Percentiles rank a stretch among this genome's conserved stretches.
Conservation (phyloP, 1,140 invertebrate genomes). For the Harpegnathos saltator region DNA sequence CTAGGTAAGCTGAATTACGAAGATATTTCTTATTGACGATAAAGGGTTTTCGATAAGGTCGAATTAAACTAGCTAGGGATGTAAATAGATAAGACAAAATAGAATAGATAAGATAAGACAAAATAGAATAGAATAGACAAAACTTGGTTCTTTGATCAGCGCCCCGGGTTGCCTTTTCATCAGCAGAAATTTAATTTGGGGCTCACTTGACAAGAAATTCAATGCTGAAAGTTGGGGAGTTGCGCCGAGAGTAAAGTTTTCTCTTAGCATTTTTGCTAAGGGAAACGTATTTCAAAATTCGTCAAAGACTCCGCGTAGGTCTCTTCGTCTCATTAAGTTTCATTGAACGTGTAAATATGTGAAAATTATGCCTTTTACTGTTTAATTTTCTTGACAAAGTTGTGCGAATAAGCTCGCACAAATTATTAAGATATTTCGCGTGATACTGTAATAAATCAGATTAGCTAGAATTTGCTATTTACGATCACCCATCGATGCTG, state of each 20-base stretch:
- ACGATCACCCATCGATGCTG: neutral
- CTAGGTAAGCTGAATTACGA: neutral
- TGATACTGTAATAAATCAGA: neutral
- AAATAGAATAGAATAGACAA: too few relatives aligned
- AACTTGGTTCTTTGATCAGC: constrained; percentile 1
- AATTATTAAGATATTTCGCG: neutral
- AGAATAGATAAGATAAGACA: too few relatives aligned
- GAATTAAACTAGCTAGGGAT: constrained; percentile 1
- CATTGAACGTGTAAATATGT: neutral
- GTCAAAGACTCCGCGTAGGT: neutral
- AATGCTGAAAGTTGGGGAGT: constrained; percentile 5
- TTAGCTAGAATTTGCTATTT: neutral
- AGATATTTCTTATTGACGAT: constrained; percentile 7
- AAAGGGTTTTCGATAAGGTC: neutral
- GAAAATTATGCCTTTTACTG: neutral
- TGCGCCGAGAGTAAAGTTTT: neutral
- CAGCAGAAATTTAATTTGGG: constrained; percentile 21
- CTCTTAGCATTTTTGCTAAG: constrained; percentile 13
- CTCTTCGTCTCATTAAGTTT: neutral
- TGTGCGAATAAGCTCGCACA: neutral
- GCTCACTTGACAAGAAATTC: neutral
- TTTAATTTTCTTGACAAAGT: neutral
- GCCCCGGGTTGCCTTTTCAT: constrained; percentile 1
- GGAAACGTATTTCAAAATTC: neutral
- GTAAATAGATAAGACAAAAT: neutral